Evolutionary conservation across 2,113 vertebrate species (phyloP), one percentile per base, ranked within the genome.

Genomic region (Motacilla alba): DNA sequence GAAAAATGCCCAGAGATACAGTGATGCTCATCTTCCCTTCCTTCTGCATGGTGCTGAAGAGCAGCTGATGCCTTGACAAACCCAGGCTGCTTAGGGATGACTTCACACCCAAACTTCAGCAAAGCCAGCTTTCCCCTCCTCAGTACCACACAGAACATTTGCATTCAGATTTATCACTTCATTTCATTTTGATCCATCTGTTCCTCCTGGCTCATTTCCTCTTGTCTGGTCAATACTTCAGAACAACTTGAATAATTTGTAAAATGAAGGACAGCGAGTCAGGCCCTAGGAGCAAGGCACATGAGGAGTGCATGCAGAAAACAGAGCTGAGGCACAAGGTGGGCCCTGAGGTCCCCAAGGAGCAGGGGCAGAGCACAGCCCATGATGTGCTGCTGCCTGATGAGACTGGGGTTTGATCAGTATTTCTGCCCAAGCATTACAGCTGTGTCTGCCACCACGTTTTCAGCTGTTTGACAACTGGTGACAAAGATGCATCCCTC

Each of bases 391-490:
- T 52, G 31, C 69, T 53, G 37, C 50, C 58, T 63, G 39, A 35
- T 4, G 2, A 63, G 11, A n/a, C 0, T 64, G 56, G 41, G 56
- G 13, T 26, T 68, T 3, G 5, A 50, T 30, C 1, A 4, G 37
- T 76, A 3, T 82, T 86, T 88, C 83, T 88, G 62, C 83, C 68
- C 7, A 8, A 80, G 68, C 20, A 9, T 59, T 37, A 31, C 55
- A 83, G 91, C 67, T 88, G 50, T 49, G 87, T 66, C 63, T 88
- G 72, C 72, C 6, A 6, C 85, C 60, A 56, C 1, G 0, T 67
- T 77, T 95, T 72, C 87, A 86, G 79, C 88, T 94, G 75, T 77
- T 76, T 74, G 85, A 89, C 60, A 96, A 70, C 79, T 47, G 85
- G 55, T 77, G 79, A 92, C 87, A 76, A 95, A 91, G 79, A 78